phyloP scores from a whole-genome alignment of 2,888 invertebrate species.

The Melipona bicolor region DNA sequence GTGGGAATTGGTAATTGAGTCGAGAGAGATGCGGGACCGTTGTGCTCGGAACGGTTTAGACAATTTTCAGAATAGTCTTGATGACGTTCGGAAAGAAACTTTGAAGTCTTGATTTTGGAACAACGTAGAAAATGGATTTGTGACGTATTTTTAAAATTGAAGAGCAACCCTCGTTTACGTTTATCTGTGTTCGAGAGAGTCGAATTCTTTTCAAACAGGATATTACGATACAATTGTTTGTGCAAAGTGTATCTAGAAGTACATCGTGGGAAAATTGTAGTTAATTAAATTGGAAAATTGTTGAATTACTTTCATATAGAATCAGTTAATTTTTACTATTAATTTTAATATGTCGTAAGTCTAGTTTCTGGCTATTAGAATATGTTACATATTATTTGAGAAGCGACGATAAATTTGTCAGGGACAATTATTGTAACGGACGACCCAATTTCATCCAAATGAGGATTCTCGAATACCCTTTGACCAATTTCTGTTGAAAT shows the following conservation, averaged over 20 bases:
- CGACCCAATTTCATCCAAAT: not conserved
- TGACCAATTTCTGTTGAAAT: not conserved
- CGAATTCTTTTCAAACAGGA: not conserved
- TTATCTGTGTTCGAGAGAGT: not conserved
- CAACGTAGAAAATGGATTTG: not conserved
- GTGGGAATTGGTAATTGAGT: slow-evolving; percentile 45
- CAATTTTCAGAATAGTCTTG: not conserved
- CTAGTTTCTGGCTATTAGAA: not conserved
- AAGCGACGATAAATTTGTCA: not conserved
- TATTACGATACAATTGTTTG: too few species aligned
- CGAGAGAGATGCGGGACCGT: slow-evolving; percentile 46
- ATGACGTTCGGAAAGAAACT: not conserved
- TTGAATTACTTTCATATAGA: too few species aligned
- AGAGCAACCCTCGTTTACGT: not conserved
- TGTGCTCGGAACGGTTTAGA: slow-evolving; percentile 18
- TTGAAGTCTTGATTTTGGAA: not conserved
- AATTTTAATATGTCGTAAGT: not conserved
- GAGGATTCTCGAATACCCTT: not conserved
- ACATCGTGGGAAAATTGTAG: not conserved
- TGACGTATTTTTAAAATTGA: not conserved
- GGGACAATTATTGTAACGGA: not conserved
- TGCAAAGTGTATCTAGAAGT: not conserved
- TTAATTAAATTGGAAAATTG: too few species aligned
- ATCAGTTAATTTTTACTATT: too few species aligned
- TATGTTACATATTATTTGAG: not conserved